These are phyloP conservation scores for Drosophila dunni DNA, from an alignment of 1,140 invertebrate genomes.

Conservation along the genomic window DNA sequence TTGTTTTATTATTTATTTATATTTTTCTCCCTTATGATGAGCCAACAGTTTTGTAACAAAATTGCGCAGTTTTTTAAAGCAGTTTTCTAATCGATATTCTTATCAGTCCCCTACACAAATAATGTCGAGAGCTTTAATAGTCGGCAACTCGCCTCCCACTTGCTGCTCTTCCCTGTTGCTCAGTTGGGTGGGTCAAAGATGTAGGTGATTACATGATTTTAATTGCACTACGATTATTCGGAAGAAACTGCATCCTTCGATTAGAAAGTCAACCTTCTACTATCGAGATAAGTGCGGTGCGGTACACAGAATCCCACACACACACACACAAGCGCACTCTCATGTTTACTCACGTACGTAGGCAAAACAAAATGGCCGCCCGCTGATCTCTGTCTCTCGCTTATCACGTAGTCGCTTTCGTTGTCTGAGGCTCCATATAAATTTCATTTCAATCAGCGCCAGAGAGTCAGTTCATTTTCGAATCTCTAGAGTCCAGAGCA, in stretches of 20 bases:
- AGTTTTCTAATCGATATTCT: conserved; percentile 20
- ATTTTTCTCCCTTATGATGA: conserved; percentile 2
- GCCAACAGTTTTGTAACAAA: conserved; percentile 16
- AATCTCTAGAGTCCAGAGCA: conserved; percentile 52
- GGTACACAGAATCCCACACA: too few species aligned
- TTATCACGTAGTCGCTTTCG: conserved; percentile 43
- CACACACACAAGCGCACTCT: too few species aligned
- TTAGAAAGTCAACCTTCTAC: conserved; percentile 18
- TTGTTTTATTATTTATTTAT: not conserved
- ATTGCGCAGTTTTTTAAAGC: conserved; percentile 35
- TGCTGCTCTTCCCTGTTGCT: too few species aligned
- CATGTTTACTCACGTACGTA: conserved; percentile 2
- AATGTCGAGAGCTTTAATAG: conserved; percentile 10
- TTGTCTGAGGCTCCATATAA: conserved; percentile 53
- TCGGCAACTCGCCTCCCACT: too few species aligned
- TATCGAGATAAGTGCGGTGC: too few species aligned
- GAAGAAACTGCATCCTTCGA: not conserved
- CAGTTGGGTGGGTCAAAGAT: too few species aligned
- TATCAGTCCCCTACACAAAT: conserved; percentile 16
- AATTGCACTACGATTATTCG: conserved; percentile 13
- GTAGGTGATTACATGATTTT: conserved; percentile 3
- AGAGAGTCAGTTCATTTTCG: conserved; percentile 62
- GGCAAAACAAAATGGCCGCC: conserved; percentile 71
- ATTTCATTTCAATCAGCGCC: conserved; percentile 28
- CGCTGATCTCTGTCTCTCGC: conserved; percentile 63